Evolutionary conservation across 2,797 vertebrate species (phyloP).

Genomic region (Takifugu rubripes): DNA sequence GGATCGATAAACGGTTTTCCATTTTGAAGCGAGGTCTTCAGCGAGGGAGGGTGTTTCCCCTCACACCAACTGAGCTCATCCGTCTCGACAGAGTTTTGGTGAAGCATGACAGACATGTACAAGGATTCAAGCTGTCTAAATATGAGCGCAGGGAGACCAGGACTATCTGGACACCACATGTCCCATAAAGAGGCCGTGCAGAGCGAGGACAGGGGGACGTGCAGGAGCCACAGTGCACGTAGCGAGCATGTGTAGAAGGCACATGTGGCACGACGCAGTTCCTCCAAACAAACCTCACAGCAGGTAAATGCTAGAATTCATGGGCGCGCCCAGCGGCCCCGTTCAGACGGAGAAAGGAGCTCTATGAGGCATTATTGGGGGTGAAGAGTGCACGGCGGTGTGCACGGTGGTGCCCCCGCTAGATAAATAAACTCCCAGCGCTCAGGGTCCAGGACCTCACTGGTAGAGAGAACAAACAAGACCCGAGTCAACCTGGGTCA

Average conservation of each 20-base stretch:
- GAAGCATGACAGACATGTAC: constrained; percentile 73
- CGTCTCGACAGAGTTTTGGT: constrained; percentile 67
- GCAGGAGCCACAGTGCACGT: constrained; percentile 16
- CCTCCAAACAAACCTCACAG: constrained; percentile 77
- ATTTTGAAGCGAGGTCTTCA: constrained; percentile 26
- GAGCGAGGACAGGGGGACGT: constrained; percentile 39
- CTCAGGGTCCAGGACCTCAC: constrained; percentile 81
- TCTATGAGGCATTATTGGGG: constrained; percentile 82
- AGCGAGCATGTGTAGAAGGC: constrained; percentile 42
- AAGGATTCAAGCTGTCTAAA: constrained; percentile 80
- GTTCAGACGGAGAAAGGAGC: constrained; percentile 77
- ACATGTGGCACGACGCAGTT: constrained; percentile 65
- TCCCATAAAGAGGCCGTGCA: constrained; percentile 65
- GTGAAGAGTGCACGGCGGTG: constrained; percentile 70
- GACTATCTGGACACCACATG: constrained; percentile 63
- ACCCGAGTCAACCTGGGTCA: constrained; percentile 81
- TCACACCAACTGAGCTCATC: constrained; percentile 70
- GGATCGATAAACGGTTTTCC: background rate
- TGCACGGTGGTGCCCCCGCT: constrained; percentile 75
- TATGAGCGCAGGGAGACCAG: constrained; percentile 56
- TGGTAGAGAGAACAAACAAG: constrained; percentile 86
- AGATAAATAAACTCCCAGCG: constrained; percentile 84
- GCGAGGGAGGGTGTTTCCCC: constrained; percentile 56
- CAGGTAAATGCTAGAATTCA: constrained; percentile 82
- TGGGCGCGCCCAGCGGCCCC: constrained; percentile 75